Evolutionary conservation across 2,888 invertebrate genomes (phyloP), one percentile per base, ranked within the genome.

Genomic region (Diploptera punctata): DNA sequence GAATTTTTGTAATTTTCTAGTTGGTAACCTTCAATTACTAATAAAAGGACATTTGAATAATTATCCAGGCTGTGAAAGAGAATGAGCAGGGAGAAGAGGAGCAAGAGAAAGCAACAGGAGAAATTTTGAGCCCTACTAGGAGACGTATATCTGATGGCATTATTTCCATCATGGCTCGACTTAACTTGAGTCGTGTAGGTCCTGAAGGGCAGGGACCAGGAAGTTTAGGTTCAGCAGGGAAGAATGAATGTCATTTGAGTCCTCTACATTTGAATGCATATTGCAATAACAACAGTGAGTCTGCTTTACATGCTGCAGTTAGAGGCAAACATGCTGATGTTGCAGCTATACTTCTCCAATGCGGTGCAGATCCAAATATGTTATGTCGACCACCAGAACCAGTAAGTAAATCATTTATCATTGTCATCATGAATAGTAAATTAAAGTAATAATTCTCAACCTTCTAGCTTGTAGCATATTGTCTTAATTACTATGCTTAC

Each of bases 131-230:
- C 77, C 90, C 89, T 76, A 90, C 86, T 2, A 89, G 91, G 61
- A 87, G 90, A 76, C 87, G 93, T 75, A 93, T 96, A 77, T 95
- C 95, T 0, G 91, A 92, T 78, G 95, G 95, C 0, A 95, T 96
- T 75, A 95, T 95, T 79, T 92, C 93, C 26, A 91, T 96, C 62
- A 94, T 97, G 87, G 93, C 92, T 62, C 91, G 92, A 77, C 84
- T 96, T 68, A 94, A 91, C 78, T 89, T 91, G 61, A 86, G 87
- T 65, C 70, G 75, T 57, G 47, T 68, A 72, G 67, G 76, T 47
- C 26, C 26, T n/a, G 75, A 71, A 4, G 24, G 38, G n/a, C 70
- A 71, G 29, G 65, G 47, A 3, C 16, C 26, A n/a, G n/a, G 21
- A 44, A 33, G 65, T 21, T n/a, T 24, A n/a, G 65, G 65, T 16